Evolutionary conservation across 2,888 invertebrate species (phyloP).

Genomic region (Anorthoa munda): DNA sequence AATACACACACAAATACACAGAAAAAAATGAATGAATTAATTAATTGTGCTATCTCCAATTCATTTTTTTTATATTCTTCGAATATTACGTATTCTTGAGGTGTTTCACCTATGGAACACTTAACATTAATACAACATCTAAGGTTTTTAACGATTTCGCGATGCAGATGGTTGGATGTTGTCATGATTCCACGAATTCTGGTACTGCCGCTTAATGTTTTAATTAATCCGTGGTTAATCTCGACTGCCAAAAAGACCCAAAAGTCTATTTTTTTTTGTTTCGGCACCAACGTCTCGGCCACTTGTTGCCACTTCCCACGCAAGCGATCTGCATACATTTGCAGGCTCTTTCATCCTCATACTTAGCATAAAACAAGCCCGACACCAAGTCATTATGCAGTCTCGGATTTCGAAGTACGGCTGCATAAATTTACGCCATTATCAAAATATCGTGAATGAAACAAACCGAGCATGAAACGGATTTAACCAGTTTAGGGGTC

Average conservation of each 20-base stretch:
- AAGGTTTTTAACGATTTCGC: conserved; percentile 29
- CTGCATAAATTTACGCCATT: conserved; percentile 89
- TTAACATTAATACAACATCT: conserved; percentile 13
- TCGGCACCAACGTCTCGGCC: conserved; percentile 80
- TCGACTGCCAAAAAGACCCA: conserved; percentile 77
- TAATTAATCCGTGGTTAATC: conserved; percentile 83
- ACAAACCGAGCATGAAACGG: conserved; percentile 82
- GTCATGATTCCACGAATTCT: conserved; percentile 60
- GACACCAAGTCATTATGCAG: conserved; percentile 89
- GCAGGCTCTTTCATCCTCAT: conserved; percentile 86
- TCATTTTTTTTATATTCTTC: conserved; percentile 1
- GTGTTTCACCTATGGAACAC: conserved; percentile 1
- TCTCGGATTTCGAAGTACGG: conserved; percentile 86
- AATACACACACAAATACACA: conserved; percentile 1
- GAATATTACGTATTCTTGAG: background rate
- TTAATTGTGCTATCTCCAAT: background rate
- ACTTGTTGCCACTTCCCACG: conserved; percentile 91
- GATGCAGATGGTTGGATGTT: conserved; percentile 41
- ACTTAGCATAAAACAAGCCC: conserved; percentile 90
- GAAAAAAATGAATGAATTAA: conserved; percentile 6
- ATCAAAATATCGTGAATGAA: conserved; percentile 90
- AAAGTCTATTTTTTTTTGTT: conserved; percentile 77
- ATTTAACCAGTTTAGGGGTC: conserved; percentile 85
- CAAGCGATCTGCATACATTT: conserved; percentile 89
- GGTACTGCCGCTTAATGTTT: conserved; percentile 75